phyloP scores from a whole-genome alignment of 2,113 vertebrate genomes.

The Monarcha castaneiventris region DNA sequence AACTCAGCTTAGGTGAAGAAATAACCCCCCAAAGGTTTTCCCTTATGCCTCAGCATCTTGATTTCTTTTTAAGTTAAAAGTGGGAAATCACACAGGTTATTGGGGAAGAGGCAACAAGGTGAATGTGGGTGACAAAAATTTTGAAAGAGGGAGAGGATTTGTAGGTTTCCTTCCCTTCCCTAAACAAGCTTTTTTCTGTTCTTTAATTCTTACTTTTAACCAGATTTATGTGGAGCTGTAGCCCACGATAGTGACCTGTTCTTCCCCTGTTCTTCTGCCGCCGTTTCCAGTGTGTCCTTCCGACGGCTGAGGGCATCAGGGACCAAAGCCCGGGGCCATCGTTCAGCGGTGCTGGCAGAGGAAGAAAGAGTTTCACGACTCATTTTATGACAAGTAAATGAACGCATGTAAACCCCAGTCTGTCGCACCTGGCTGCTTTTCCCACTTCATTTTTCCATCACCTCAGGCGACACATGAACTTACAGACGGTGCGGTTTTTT shows the following conservation, averaged over 20 bases:
- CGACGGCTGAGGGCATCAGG: fast-evolving
- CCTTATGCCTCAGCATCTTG: not conserved
- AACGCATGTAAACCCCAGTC: not conserved
- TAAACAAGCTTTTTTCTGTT: not conserved
- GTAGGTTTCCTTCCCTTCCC: not conserved
- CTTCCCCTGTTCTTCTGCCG: too few species aligned
- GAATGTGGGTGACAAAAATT: not conserved
- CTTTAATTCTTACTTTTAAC: not conserved
- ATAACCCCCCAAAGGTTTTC: not conserved
- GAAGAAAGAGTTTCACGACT: not conserved
- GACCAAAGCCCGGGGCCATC: too few species aligned
- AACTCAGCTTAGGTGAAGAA: not conserved
- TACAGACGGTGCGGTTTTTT: not conserved
- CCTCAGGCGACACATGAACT: not conserved
- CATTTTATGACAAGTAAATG: not conserved
- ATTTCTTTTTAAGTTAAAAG: not conserved
- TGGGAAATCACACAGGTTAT: not conserved
- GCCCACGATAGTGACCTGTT: fast-evolving
- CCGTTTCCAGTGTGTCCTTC: not conserved
- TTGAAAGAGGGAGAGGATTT: not conserved
- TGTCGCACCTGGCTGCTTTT: not conserved
- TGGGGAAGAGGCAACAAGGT: not conserved
- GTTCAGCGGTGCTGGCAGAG: not conserved
- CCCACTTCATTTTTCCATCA: not conserved
- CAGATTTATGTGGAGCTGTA: not conserved